These are phyloP conservation scores for Lepidothrix coronata DNA, from an alignment of 2,113 vertebrate species.

Conservation along the genomic window DNA sequence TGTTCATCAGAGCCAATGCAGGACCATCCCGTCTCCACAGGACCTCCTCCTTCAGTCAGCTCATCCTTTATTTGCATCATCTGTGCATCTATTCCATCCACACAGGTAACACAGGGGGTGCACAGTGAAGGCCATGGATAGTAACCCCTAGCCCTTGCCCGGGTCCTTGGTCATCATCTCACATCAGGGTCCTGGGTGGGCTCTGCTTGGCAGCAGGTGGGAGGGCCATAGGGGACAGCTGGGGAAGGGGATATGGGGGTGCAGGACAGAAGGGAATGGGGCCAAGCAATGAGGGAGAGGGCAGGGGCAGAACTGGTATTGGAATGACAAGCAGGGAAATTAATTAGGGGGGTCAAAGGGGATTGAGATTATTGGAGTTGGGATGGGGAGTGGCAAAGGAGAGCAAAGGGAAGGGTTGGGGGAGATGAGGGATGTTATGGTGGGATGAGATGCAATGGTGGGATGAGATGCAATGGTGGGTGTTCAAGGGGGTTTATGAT, in stretches of 20 bases:
- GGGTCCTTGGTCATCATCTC: not conserved
- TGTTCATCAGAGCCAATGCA: not conserved
- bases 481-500: not conserved
- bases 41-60: not conserved
- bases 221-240: not conserved
- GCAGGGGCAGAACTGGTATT: not conserved
- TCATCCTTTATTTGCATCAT: not conserved
- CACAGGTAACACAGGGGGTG: not conserved
- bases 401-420: not conserved
- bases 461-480: not conserved
- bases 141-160: not conserved
- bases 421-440: not conserved
- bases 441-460: no score
- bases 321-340: not conserved
- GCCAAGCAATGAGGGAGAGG: not conserved
- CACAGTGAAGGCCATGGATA: not conserved
- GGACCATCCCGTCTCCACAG: not conserved
- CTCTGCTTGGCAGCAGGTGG: not conserved
- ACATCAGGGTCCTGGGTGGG: not conserved
- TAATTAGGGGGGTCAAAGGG: not conserved
- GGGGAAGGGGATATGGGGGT: not conserved
- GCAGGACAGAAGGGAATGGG: not conserved
- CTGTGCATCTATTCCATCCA: not conserved
- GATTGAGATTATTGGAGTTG: not conserved
- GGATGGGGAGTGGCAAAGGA: not conserved